Evolutionary conservation across 2,113 vertebrate genomes (phyloP).

Genomic region (Hemicordylus capensis): DNA sequence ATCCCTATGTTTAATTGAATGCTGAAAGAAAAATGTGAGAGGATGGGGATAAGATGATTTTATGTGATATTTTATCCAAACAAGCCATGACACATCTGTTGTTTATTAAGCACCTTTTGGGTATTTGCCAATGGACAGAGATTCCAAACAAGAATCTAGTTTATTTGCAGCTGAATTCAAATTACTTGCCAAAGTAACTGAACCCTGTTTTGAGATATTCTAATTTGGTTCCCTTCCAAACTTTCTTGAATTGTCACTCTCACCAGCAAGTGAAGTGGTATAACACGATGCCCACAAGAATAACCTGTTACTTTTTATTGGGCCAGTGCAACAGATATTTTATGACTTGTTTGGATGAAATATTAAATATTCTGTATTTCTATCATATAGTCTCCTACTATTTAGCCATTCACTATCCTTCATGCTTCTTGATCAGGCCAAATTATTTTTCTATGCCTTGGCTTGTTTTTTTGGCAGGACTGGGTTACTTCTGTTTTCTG

Average conservation of each 20-base stretch:
- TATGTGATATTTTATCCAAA: neutral
- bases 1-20: neutral
- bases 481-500: neutral
- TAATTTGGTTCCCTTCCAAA: neutral
- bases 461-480: neutral
- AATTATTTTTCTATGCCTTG: neutral
- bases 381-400: neutral
- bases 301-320: neutral
- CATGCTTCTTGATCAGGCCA: neutral
- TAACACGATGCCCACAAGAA: neutral
- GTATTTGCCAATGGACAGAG: neutral
- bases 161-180: neutral
- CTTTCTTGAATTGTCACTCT: neutral
- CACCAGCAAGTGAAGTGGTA: neutral
- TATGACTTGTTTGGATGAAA: no score
- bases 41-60: neutral
- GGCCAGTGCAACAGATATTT: neutral
- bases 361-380: neutral
- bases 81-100: neutral
- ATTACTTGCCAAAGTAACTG: neutral
- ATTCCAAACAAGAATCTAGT: neutral
- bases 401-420: neutral
- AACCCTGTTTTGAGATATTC: neutral
- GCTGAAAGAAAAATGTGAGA: neutral
- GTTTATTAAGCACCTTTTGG: neutral